Percentiles rank a stretch among this genome's conserved stretches.
Evolutionary conservation across 2,797 vertebrate genomes (phyloP).

Genomic region (Diplodus sargus): DNA sequence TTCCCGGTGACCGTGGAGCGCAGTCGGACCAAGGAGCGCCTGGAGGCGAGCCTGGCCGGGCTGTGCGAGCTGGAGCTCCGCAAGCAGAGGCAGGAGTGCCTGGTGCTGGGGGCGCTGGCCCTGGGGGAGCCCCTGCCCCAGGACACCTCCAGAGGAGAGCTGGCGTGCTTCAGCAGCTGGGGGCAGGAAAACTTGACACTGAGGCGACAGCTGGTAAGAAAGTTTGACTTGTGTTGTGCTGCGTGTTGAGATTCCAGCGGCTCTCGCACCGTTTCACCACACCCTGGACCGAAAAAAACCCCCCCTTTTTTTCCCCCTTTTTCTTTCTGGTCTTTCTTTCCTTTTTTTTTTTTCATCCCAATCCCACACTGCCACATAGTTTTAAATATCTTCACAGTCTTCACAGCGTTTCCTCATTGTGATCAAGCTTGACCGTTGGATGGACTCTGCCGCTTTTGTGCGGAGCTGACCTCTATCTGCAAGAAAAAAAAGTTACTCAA

Average conservation of each 20-base stretch:
- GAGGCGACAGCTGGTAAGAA: slow-evolving; percentile 87
- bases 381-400: slow-evolving; percentile 18
- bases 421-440: slow-evolving; percentile 52
- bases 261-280: slow-evolving; percentile 5
- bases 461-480: slow-evolving; percentile 58
- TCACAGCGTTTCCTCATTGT: slow-evolving; percentile 29
- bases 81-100: slow-evolving; percentile 90
- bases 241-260: slow-evolving; percentile 37
- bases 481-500: slow-evolving; percentile 79
- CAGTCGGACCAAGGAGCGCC: slow-evolving; percentile 87
- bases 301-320: slow-evolving; percentile 14
- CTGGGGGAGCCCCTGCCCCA: slow-evolving; percentile 76
- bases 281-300: slow-evolving; percentile 17
- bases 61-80: slow-evolving; percentile 91
- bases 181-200: slow-evolving; percentile 85
- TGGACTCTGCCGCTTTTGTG: slow-evolving; percentile 74
- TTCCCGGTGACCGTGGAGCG: slow-evolving; percentile 88
- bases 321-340: too few relatives aligned
- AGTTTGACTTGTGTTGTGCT: slow-evolving; percentile 56
- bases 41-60: slow-evolving; percentile 90
- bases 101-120: slow-evolving; percentile 89
- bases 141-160: slow-evolving; percentile 64
- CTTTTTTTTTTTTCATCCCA: too few relatives aligned
- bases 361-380: slow-evolving; percentile 11
- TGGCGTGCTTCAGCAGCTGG: slow-evolving; percentile 79